Conservation (phyloP, 2,113 vertebrate genomes). For the Otus sunia region DNA sequence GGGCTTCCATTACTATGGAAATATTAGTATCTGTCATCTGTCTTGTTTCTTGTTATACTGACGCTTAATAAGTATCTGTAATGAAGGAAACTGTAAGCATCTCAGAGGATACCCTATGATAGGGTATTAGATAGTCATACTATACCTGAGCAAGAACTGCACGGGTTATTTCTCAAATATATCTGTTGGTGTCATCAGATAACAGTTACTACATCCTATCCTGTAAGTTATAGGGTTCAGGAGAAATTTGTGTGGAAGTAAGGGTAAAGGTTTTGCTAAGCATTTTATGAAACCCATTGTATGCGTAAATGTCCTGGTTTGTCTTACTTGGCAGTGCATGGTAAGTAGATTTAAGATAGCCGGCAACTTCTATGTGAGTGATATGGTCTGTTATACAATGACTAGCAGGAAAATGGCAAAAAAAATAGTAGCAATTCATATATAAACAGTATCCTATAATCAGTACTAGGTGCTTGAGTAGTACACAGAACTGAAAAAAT, state of each 20-base stretch:
- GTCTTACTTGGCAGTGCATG: neutral
- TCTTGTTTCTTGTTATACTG: neutral
- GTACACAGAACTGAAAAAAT: neutral
- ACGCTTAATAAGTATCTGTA: neutral
- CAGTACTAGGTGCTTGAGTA: neutral
- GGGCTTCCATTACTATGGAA: neutral
- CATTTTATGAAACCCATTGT: accelerated
- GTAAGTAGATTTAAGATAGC: neutral
- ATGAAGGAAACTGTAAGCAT: neutral
- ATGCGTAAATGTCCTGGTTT: neutral
- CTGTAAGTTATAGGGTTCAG: neutral
- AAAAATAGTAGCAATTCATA: neutral
- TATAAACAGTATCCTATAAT: neutral
- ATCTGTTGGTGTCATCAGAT: neutral
- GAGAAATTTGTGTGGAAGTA: neutral
- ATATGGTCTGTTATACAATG: neutral
- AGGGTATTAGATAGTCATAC: neutral
- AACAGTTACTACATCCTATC: neutral
- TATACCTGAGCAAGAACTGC: neutral
- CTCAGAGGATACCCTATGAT: neutral
- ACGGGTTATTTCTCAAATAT: neutral
- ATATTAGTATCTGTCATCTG: neutral
- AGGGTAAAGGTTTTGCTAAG: neutral
- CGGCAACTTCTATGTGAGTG: neutral
- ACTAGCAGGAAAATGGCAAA: neutral